Conservation (phyloP, 2,888 invertebrate species). For the Lingula anatina region DNA sequence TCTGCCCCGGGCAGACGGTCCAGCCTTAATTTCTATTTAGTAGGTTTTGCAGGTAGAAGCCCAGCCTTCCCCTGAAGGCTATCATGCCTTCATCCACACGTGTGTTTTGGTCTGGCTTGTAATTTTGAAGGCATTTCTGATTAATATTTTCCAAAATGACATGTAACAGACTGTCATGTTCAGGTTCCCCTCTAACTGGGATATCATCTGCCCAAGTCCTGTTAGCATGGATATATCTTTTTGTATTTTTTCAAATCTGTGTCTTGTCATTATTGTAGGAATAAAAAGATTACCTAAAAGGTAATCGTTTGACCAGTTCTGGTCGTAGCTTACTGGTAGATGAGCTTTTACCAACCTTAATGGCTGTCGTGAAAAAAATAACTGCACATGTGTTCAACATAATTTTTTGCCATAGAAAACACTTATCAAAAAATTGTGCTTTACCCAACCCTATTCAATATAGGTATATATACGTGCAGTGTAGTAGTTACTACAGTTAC, state of each 20-base stretch:
- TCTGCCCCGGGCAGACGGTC: constrained; percentile 12
- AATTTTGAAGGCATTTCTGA: background rate
- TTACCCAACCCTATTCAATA: too few relatives aligned
- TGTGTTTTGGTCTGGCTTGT: background rate
- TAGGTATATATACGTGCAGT: too few relatives aligned
- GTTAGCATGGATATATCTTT: background rate
- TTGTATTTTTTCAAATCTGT: background rate
- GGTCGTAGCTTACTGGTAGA: too few relatives aligned
- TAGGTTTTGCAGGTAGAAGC: constrained; percentile 11
- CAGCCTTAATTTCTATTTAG: constrained; percentile 13
- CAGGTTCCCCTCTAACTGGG: background rate
- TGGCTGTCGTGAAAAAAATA: too few relatives aligned
- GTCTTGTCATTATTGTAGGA: background rate
- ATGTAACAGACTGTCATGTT: background rate
- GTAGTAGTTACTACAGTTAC: too few relatives aligned
- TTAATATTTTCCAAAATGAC: background rate
- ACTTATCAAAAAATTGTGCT: too few relatives aligned
- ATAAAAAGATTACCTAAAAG: background rate
- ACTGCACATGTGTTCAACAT: too few relatives aligned
- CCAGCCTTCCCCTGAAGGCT: constrained; percentile 6
- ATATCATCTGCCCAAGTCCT: background rate
- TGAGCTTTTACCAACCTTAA: too few relatives aligned
- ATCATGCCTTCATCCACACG: background rate
- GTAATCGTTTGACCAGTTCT: background rate
- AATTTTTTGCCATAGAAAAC: too few relatives aligned